Percentiles rank a stretch among this genome's conserved stretches.
Evolutionary conservation across 2,888 invertebrate genomes (phyloP).

Genomic region (Nephrotoma guestfalica): DNA sequence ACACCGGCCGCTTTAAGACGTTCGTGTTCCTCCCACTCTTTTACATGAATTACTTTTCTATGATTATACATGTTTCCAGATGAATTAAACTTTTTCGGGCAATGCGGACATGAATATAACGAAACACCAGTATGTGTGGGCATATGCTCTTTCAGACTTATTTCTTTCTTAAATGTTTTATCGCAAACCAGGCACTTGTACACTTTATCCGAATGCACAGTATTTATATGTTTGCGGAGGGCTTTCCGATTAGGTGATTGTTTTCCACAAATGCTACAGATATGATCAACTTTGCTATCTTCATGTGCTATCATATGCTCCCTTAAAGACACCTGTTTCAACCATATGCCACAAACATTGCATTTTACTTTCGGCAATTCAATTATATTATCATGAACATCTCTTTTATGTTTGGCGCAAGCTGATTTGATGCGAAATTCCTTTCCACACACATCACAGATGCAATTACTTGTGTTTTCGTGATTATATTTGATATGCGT

Average conservation of each 20-base stretch:
- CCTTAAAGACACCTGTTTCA: not conserved
- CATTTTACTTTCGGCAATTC: constrained; percentile 8
- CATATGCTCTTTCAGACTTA: too few relatives aligned
- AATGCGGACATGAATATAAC: constrained; percentile 13
- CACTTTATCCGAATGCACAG: constrained; percentile 8
- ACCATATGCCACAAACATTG: constrained; percentile 7
- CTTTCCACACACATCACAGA: constrained; percentile 25
- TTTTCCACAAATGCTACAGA: constrained; percentile 10
- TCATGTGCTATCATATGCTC: constrained; percentile 8
- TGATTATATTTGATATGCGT: constrained; percentile 21
- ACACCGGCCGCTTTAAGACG: not conserved
- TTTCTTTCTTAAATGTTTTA: too few relatives aligned
- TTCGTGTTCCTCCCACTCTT: constrained; percentile 10
- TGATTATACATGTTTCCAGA: constrained; percentile 13
- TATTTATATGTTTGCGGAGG: constrained; percentile 10
- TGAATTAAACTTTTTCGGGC: constrained; percentile 13
- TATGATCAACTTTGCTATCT: not conserved
- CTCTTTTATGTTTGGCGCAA: constrained; percentile 23
- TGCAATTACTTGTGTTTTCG: not conserved
- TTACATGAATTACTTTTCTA: constrained; percentile 11
- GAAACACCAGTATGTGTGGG: constrained; percentile 12
- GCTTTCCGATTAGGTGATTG: constrained; percentile 11
- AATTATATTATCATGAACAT: constrained; percentile 16
- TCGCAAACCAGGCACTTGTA: constrained; percentile 11
- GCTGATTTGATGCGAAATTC: constrained; percentile 25